phyloP scores from a whole-genome alignment of 1,140 invertebrate species.

The Drosophila tropicalis region DNA sequence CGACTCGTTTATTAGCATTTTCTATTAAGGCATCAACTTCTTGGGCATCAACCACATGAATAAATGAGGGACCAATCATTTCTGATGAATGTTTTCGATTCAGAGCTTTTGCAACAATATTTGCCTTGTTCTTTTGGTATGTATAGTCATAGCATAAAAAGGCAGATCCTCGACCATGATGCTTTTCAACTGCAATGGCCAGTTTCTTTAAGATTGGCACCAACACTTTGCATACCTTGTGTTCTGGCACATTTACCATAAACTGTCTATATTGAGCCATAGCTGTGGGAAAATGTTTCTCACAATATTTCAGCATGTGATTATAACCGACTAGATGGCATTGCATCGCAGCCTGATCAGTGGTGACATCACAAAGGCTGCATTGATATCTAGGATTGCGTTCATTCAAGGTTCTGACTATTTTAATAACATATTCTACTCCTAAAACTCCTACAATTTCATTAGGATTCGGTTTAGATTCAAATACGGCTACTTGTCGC shows the following conservation, averaged over 20 bases:
- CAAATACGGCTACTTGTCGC: slow-evolving; percentile 35
- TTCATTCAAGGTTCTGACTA: slow-evolving; percentile 45
- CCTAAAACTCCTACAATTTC: slow-evolving; percentile 64
- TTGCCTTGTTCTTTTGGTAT: slow-evolving; percentile 51
- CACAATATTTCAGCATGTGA: slow-evolving; percentile 73
- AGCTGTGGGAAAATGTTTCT: slow-evolving; percentile 76
- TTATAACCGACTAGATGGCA: slow-evolving; percentile 68
- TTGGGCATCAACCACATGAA: slow-evolving; percentile 64
- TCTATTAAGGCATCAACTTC: slow-evolving; percentile 59
- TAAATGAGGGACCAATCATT: slow-evolving; percentile 64
- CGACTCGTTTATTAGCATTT: slow-evolving; percentile 30
- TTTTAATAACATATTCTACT: slow-evolving; percentile 78
- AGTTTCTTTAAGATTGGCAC: slow-evolving; percentile 59
- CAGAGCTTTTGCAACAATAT: slow-evolving; percentile 54
- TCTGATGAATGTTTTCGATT: slow-evolving; percentile 70
- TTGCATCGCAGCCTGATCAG: slow-evolving; percentile 63
- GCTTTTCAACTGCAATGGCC: slow-evolving; percentile 66
- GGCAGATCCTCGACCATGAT: slow-evolving; percentile 65
- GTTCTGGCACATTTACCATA: slow-evolving; percentile 46
- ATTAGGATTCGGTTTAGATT: slow-evolving; percentile 21
- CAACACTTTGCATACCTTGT: slow-evolving; percentile 63
- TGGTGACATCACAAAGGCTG: slow-evolving; percentile 59
- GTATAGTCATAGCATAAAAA: slow-evolving; percentile 63
- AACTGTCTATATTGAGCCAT: slow-evolving; percentile 64
- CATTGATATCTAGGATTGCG: slow-evolving; percentile 49